Conservation (phyloP, 2,888 invertebrate species). For the Dryobota labecula region DNA sequence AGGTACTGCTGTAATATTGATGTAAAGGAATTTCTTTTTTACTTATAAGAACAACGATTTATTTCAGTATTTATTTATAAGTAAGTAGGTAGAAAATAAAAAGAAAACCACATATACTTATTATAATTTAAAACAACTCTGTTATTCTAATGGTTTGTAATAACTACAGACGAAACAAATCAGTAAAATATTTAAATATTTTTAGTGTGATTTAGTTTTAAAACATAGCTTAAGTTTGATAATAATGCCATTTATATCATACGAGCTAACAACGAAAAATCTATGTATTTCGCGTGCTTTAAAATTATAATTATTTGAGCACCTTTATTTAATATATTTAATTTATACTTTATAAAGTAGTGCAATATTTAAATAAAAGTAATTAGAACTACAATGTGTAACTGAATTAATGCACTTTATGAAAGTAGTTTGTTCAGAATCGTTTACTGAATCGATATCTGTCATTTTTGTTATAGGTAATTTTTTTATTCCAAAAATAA, state of each 20-base stretch:
- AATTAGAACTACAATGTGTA: too few relatives aligned
- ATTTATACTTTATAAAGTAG: neutral
- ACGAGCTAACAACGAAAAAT: conserved; percentile 1
- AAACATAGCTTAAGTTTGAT: neutral
- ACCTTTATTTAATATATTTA: neutral
- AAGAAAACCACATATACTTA: neutral
- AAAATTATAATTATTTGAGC: neutral
- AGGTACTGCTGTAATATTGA: too few relatives aligned
- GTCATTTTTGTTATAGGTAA: too few relatives aligned
- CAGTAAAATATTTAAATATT: neutral
- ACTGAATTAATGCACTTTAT: too few relatives aligned
- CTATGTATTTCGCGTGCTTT: neutral
- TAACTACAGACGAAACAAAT: neutral
- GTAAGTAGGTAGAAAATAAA: neutral
- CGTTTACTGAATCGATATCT: too few relatives aligned
- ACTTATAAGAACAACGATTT: neutral
- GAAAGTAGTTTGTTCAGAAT: too few relatives aligned
- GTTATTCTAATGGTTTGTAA: neutral
- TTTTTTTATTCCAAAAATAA: too few relatives aligned
- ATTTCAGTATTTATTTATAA: conserved; percentile 2
- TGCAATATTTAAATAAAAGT: conserved; percentile 4
- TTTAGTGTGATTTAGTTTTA: conserved; percentile 5
- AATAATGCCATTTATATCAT: conserved; percentile 17
- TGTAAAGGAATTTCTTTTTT: neutral
- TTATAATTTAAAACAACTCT: neutral